phyloP scores from a whole-genome alignment of 2,797 vertebrate species.

The Fundulus diaphanus region DNA sequence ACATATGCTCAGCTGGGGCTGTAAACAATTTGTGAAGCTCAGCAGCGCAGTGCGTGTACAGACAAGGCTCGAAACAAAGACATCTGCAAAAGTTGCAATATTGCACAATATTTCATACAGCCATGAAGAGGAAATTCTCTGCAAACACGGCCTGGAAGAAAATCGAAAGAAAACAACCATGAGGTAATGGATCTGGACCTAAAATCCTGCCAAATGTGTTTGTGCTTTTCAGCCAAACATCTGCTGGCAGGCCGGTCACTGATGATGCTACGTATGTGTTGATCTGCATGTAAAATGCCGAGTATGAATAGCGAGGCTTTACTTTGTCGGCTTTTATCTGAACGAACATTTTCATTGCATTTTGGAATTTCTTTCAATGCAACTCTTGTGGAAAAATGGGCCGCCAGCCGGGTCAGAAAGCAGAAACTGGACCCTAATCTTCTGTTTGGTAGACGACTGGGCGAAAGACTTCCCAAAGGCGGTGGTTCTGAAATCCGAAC shows the following conservation, averaged over 20 bases:
- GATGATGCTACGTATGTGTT: not conserved
- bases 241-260: not conserved
- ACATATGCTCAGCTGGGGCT: not conserved
- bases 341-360: not conserved
- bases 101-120: not conserved
- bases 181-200: not conserved
- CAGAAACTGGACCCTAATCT: not conserved
- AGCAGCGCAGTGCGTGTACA: not conserved
- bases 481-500: not conserved
- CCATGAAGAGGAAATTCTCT: not conserved
- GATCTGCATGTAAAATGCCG: not conserved
- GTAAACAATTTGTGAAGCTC: not conserved
- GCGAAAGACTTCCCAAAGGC: not conserved
- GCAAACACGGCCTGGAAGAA: not conserved
- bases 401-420: not conserved
- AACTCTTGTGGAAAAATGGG: not conserved
- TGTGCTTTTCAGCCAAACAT: not conserved
- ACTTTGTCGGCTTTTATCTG: not conserved
- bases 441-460: not conserved
- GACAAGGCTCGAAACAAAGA: not conserved
- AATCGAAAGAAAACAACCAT: not conserved
- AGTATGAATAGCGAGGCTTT: not conserved
- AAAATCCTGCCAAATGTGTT: not conserved
- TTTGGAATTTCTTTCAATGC: not conserved
- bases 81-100: not conserved